Evolutionary conservation across 2,113 vertebrate genomes (phyloP).

Genomic region (Hyperoodon ampullatus): DNA sequence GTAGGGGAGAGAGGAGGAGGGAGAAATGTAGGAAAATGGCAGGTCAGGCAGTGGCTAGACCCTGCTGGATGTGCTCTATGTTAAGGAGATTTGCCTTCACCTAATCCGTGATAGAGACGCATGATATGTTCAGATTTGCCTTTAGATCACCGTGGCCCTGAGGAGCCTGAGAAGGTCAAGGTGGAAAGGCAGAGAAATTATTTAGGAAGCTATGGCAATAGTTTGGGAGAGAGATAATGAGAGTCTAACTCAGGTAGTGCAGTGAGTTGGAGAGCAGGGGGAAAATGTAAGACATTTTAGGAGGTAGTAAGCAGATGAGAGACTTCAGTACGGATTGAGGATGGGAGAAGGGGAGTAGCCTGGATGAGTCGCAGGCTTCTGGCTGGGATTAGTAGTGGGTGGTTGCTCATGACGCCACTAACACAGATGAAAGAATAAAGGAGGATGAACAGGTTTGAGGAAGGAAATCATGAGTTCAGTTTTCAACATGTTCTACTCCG

Average conservation of each 20-base stretch:
- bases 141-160: not conserved
- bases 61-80: not conserved
- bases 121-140: not conserved
- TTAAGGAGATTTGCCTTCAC: not conserved
- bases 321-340: not conserved
- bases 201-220: not conserved
- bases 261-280: not conserved
- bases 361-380: not conserved
- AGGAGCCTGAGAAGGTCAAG: not conserved
- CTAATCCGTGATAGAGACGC: not conserved
- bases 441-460: conserved; percentile 45
- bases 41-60: not conserved
- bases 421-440: conserved; percentile 23
- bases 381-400: not conserved
- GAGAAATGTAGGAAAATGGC: not conserved
- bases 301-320: not conserved
- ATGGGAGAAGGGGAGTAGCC: not conserved
- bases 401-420: not conserved
- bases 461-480: conserved; percentile 50
- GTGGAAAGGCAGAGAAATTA: not conserved
- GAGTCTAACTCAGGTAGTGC: not conserved
- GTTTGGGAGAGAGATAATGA: not conserved
- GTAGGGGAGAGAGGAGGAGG: not conserved
- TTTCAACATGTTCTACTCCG: conserved; percentile 38
- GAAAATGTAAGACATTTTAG: not conserved